Evolutionary conservation across 1,140 invertebrate genomes (phyloP).

Genomic region (Pachyrhynchus sulphureomaculatus): DNA sequence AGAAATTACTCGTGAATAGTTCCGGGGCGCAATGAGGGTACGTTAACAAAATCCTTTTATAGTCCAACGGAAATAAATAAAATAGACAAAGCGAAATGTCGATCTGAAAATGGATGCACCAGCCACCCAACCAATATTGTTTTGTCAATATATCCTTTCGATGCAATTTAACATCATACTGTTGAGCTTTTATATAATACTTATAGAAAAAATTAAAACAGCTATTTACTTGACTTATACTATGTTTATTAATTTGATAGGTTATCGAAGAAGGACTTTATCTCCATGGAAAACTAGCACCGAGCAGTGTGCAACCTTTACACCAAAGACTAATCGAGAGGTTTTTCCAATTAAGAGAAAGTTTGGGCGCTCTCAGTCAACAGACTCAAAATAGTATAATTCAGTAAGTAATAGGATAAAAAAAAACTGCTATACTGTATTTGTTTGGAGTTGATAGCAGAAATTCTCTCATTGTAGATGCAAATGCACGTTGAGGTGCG

Average conservation of each 20-base stretch:
- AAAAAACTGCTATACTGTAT: neutral
- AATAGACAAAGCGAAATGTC: too few species aligned
- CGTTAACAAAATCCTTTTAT: too few species aligned
- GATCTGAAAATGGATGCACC: too few species aligned
- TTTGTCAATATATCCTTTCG: too few species aligned
- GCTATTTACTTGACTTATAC: neutral
- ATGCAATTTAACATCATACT: too few species aligned
- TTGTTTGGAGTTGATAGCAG: too few species aligned
- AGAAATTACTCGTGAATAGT: too few species aligned
- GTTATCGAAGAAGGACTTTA: conserved; percentile 79
- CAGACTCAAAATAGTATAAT: conserved; percentile 76
- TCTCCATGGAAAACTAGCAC: conserved; percentile 81
- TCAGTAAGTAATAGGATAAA: conserved; percentile 64
- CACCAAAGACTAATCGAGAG: conserved; percentile 85
- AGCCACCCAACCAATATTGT: too few species aligned
- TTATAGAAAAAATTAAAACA: neutral
- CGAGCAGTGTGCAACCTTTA: conserved; percentile 78
- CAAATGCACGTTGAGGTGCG: too few species aligned
- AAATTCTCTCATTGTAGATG: too few species aligned
- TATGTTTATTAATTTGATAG: conserved; percentile 44
- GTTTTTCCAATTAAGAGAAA: conserved; percentile 76
- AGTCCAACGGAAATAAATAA: too few species aligned
- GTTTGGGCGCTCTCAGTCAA: conserved; percentile 64
- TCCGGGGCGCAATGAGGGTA: too few species aligned
- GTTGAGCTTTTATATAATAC: neutral